These are phyloP conservation scores for Xenopus borealis DNA, from an alignment of 2,113 vertebrate genomes.

Conservation along the genomic window DNA sequence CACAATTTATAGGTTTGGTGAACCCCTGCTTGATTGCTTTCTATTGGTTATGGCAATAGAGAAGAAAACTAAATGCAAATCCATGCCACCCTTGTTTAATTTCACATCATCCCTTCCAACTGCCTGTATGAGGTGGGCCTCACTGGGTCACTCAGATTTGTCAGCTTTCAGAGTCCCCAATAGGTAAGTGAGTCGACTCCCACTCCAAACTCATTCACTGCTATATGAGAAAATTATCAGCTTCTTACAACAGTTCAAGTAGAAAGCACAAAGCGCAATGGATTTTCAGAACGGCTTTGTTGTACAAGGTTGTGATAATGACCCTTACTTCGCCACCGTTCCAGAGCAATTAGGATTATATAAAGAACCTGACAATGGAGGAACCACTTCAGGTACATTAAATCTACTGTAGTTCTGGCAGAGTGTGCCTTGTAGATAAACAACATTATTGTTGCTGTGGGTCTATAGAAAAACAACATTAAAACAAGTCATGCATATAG, in stretches of 20 bases:
- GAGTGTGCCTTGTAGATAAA: background rate
- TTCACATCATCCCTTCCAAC: too few relatives aligned
- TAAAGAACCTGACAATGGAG: background rate
- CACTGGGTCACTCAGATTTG: background rate
- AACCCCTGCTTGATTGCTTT: too few relatives aligned
- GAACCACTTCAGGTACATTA: background rate
- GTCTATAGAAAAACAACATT: background rate
- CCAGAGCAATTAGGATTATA: background rate
- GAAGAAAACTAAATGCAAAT: too few relatives aligned
- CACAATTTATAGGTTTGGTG: too few relatives aligned
- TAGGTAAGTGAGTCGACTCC: background rate
- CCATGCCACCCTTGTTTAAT: too few relatives aligned
- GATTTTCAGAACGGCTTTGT: slow-evolving; percentile 9
- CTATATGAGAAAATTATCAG: slow-evolving; percentile 29
- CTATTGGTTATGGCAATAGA: too few relatives aligned
- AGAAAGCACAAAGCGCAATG: slow-evolving; percentile 5
- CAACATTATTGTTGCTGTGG: background rate
- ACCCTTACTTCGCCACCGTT: background rate
- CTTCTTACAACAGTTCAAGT: slow-evolving; percentile 11
- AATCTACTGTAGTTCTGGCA: background rate
- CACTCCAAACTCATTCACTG: background rate
- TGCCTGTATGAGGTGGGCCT: background rate
- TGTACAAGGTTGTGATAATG: slow-evolving; percentile 9
- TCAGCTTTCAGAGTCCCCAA: background rate
- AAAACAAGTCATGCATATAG: too few relatives aligned